Evolutionary conservation across 2,113 vertebrate species (phyloP).

Genomic region (Atherinomorus stipes): DNA sequence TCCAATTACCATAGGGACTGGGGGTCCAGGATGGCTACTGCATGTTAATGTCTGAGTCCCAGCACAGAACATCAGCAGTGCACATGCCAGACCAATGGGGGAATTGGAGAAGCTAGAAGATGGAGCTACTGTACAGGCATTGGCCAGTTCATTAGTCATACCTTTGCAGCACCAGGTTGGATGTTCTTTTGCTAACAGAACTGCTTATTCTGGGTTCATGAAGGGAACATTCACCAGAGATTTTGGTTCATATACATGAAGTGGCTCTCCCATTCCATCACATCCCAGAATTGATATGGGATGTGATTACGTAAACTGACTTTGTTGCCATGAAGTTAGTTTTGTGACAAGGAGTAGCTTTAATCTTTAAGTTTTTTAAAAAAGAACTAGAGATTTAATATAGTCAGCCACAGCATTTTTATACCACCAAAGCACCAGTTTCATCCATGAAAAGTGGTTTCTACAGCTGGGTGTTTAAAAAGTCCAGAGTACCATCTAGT

Average conservation of each 20-base stretch:
- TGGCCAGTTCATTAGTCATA: background rate
- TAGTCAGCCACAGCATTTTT: background rate
- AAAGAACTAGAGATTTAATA: background rate
- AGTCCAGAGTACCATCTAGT: too few species aligned
- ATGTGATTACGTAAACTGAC: background rate
- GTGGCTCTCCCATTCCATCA: background rate
- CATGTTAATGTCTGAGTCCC: conserved; percentile 76
- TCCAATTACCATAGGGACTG: conserved; percentile 82
- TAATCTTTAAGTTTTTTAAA: background rate
- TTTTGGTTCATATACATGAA: background rate
- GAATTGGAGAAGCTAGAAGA: conserved; percentile 17
- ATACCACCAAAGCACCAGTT: too few species aligned
- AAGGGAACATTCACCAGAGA: background rate
- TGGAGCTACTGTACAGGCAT: conserved; percentile 22
- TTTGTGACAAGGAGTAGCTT: background rate
- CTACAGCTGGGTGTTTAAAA: too few species aligned
- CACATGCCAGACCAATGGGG: conserved; percentile 17
- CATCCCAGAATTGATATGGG: background rate
- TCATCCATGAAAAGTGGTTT: too few species aligned
- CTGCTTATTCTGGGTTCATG: background rate
- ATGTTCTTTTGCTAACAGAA: background rate
- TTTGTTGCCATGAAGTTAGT: background rate
- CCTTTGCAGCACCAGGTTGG: background rate
- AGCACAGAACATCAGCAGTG: conserved; percentile 55
- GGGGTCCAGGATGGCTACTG: conserved; percentile 68